phyloP scores from a whole-genome alignment of 2,113 vertebrate species.

The Mobula birostris region DNA sequence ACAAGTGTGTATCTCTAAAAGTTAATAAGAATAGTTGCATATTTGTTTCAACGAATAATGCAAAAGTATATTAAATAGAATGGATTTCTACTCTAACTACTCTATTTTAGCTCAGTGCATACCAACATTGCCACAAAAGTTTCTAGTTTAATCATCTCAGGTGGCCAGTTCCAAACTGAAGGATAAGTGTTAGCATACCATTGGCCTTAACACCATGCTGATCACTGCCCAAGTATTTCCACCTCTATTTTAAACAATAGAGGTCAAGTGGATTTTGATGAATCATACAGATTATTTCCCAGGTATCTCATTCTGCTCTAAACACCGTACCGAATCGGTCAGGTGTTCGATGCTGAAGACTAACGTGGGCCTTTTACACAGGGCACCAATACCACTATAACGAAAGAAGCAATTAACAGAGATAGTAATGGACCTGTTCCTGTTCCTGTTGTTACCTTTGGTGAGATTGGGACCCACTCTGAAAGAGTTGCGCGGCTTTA shows the following conservation, averaged over 20 bases:
- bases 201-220: not conserved
- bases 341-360: not conserved
- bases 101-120: not conserved
- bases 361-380: too few species aligned
- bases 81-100: not conserved
- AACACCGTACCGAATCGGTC: not conserved
- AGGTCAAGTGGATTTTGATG: not conserved
- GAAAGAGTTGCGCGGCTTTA: not conserved
- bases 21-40: not conserved
- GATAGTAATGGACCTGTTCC: too few species aligned
- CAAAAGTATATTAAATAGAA: not conserved
- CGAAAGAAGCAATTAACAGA: too few species aligned
- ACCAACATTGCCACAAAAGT: not conserved
- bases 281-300: not conserved
- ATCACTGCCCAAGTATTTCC: not conserved
- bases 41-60: not conserved
- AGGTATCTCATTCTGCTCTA: not conserved
- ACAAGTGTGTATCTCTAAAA: not conserved
- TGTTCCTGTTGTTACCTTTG: too few species aligned
- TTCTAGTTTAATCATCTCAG: not conserved
- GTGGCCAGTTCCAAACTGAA: not conserved
- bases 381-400: too few species aligned
- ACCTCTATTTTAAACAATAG: not conserved
- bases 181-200: not conserved
- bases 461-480: not conserved